phyloP scores from a whole-genome alignment of 2,888 invertebrate genomes.

The Sipunculus nudus region DNA sequence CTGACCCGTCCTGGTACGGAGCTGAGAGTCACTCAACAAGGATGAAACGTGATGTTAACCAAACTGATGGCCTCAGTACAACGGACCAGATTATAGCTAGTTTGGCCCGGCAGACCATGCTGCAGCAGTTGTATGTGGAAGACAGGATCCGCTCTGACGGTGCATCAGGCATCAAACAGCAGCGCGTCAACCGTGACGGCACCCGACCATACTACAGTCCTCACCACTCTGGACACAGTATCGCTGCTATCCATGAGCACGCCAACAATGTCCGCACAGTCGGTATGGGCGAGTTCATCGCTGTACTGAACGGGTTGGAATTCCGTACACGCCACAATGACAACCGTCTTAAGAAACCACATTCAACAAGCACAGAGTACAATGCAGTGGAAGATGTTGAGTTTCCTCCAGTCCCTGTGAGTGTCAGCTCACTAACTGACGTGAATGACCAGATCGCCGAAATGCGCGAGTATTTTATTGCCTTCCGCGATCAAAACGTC shows the following conservation, averaged over 20 bases:
- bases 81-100: too few relatives aligned
- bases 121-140: constrained; percentile 25
- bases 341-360: constrained; percentile 38
- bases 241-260: constrained; percentile 52
- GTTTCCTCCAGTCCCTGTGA: constrained; percentile 52
- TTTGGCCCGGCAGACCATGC: constrained; percentile 4
- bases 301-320: constrained; percentile 51
- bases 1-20: too few relatives aligned
- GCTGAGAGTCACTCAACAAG: too few relatives aligned
- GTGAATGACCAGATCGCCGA: constrained; percentile 43
- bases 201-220: constrained; percentile 39
- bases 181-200: constrained; percentile 19
- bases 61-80: too few relatives aligned
- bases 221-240: constrained; percentile 28
- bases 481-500: constrained; percentile 48
- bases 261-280: constrained; percentile 48
- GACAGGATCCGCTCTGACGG: constrained; percentile 24
- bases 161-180: constrained; percentile 24
- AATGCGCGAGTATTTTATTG: constrained; percentile 55
- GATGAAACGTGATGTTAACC: too few relatives aligned
- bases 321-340: constrained; percentile 59
- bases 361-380: constrained; percentile 32
- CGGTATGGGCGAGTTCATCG: constrained; percentile 46
- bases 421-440: too few relatives aligned
- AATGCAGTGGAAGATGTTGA: constrained; percentile 48